These are phyloP conservation scores for Hirundo rustica DNA, from an alignment of 2,797 vertebrate genomes.

Conservation along the genomic window DNA sequence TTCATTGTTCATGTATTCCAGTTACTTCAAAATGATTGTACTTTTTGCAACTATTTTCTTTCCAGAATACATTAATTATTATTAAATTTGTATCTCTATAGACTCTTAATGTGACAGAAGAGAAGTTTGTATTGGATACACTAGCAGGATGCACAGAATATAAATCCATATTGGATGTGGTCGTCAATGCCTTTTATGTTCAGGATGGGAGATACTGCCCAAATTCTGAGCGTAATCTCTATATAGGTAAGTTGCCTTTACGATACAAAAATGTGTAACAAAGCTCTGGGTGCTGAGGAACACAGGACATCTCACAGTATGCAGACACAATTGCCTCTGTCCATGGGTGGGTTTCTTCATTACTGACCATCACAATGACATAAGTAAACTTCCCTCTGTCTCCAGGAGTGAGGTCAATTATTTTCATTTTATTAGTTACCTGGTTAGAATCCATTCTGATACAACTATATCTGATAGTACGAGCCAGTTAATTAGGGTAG, in stretches of 20 bases:
- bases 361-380: not conserved
- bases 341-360: not conserved
- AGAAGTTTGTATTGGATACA: slow-evolving; percentile 79
- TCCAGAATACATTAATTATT: not conserved
- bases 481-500: not conserved
- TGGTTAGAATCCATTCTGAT: not conserved
- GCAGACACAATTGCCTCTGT: not conserved
- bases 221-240: slow-evolving; percentile 80
- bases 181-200: slow-evolving; percentile 83
- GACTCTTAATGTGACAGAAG: slow-evolving; percentile 70
- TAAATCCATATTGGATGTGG: slow-evolving; percentile 80
- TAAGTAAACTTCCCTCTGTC: not conserved
- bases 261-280: not conserved
- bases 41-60: not conserved
- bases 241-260: slow-evolving; percentile 77
- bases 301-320: not conserved
- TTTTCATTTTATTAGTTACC: not conserved
- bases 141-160: slow-evolving; percentile 86
- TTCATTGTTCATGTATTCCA: not conserved
- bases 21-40: not conserved
- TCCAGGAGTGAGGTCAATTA: not conserved
- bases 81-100: slow-evolving; percentile 58
- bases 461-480: not conserved
- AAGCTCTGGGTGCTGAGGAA: not conserved
- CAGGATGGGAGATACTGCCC: slow-evolving; percentile 73